These are phyloP conservation scores for Elachura formosa DNA, from an alignment of 2,113 vertebrate species.

Conservation along the genomic window DNA sequence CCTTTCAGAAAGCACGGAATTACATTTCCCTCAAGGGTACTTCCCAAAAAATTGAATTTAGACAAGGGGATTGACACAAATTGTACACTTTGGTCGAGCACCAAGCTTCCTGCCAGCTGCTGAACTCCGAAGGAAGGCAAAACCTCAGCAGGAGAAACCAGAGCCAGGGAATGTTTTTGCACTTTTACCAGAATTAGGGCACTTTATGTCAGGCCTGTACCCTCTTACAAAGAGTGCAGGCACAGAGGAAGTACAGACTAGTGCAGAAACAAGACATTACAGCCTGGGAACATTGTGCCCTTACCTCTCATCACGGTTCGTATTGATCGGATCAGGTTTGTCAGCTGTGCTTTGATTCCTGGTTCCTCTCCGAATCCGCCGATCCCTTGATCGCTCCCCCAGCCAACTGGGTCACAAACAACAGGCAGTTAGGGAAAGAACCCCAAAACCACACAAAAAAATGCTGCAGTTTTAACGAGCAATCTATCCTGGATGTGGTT, in stretches of 20 bases:
- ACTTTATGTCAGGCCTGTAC: not conserved
- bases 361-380: constrained; percentile 96
- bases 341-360: constrained; percentile 91
- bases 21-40: not conserved
- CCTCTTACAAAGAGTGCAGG: not conserved
- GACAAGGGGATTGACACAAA: not conserved
- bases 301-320: constrained; percentile 94
- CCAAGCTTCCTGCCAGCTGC: not conserved
- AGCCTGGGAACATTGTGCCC: not conserved
- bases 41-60: not conserved
- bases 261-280: not conserved
- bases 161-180: not conserved
- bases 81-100: accelerated
- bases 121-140: not conserved
- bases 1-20: not conserved
- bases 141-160: not conserved
- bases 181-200: not conserved
- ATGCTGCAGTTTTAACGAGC: not conserved
- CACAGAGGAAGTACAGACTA: accelerated
- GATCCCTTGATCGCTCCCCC: constrained; percentile 90
- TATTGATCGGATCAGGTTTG: constrained; percentile 90
- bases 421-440: not conserved
- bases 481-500: not conserved
- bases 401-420: constrained; percentile 81
- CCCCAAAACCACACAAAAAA: not conserved